These are phyloP conservation scores for Apantesis nais DNA, from an alignment of 2,888 invertebrate species.

Conservation along the genomic window DNA sequence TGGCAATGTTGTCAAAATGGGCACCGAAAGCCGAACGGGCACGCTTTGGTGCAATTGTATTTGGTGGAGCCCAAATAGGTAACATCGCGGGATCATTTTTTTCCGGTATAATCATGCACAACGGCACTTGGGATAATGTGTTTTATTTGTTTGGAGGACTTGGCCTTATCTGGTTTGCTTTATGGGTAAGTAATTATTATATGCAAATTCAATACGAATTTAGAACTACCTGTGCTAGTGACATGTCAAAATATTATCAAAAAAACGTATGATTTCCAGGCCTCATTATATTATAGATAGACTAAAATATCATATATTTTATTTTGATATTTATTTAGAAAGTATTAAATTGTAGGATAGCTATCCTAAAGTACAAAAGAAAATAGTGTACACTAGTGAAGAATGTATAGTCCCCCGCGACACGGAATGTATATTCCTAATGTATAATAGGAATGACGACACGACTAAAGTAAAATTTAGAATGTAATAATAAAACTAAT, in stretches of 20 bases:
- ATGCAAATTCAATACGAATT: not conserved
- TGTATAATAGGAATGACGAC: too few relatives aligned
- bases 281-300: too few relatives aligned
- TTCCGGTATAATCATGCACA: constrained; percentile 81
- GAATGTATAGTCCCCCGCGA: too few relatives aligned
- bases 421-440: too few relatives aligned
- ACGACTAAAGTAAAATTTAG: too few relatives aligned
- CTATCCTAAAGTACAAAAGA: too few relatives aligned
- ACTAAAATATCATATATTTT: too few relatives aligned
- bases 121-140: constrained; percentile 84
- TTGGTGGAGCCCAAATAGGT: constrained; percentile 85
- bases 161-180: constrained; percentile 81
- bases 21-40: constrained; percentile 85
- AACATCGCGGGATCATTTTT: constrained; percentile 83
- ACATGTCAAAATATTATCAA: not conserved
- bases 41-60: constrained; percentile 85
- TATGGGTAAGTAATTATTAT: constrained; percentile 70
- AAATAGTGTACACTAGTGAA: too few relatives aligned
- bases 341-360: too few relatives aligned
- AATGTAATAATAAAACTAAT: too few relatives aligned
- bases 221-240: not conserved
- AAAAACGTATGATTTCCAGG: too few relatives aligned
- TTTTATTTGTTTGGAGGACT: constrained; percentile 86
- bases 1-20: constrained; percentile 87
- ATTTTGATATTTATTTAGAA: too few relatives aligned